Percentiles rank a stretch among this genome's conserved stretches.
These are phyloP conservation scores for Triplophysa bombifrons DNA, from an alignment of 2,797 vertebrate genomes.

Conservation along the genomic window DNA sequence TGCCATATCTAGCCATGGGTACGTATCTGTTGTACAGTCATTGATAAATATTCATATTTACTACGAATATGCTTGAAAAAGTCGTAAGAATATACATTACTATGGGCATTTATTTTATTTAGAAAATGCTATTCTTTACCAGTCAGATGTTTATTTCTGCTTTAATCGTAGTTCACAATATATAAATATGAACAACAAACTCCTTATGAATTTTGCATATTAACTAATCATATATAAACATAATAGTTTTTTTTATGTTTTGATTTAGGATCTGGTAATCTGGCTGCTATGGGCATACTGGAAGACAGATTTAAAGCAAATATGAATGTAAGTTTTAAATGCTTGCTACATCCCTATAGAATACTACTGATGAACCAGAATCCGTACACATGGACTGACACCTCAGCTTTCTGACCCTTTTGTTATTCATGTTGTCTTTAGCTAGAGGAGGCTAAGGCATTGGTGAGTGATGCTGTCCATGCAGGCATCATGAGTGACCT, in stretches of 20 bases:
- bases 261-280: conserved; percentile 72
- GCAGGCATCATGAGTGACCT: conserved; percentile 90
- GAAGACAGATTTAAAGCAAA: conserved; percentile 72
- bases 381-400: too few relatives aligned
- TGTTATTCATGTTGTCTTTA: conserved; percentile 55
- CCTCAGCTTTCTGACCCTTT: neutral
- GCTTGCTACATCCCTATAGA: neutral
- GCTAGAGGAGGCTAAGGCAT: conserved; percentile 87
- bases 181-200: neutral
- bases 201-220: neutral
- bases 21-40: conserved; percentile 14
- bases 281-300: conserved; percentile 76
- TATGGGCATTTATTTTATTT: neutral
- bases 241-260: neutral
- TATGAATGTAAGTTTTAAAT: conserved; percentile 65
- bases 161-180: too few relatives aligned
- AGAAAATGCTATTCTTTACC: too few relatives aligned
- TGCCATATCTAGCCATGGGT: conserved; percentile 76
- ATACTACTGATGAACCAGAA: too few relatives aligned
- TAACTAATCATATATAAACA: neutral
- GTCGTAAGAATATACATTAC: too few relatives aligned
- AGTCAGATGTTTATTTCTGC: too few relatives aligned
- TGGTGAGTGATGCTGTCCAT: conserved; percentile 84
- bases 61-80: too few relatives aligned
- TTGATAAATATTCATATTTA: neutral